Evolutionary conservation across 2,888 invertebrate genomes (phyloP).

Genomic region (Prionchulus punctatus): DNA sequence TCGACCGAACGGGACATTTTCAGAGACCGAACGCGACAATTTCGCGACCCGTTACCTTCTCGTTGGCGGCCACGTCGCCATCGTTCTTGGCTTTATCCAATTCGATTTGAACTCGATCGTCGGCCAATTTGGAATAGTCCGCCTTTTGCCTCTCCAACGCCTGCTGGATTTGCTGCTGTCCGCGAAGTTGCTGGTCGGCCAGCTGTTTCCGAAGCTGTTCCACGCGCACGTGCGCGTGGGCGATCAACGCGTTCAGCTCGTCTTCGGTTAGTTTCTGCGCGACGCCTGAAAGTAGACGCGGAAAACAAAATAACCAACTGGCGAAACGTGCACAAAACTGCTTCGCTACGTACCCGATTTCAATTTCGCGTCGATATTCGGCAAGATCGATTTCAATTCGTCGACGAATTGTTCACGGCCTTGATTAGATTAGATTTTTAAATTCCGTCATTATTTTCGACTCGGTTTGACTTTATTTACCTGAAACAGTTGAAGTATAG

Average conservation of each 20-base stretch:
- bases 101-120: slow-evolving; percentile 48
- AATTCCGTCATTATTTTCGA: slow-evolving; percentile 53
- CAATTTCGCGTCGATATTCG: slow-evolving; percentile 51
- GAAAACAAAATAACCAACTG: too few species aligned
- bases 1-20: too few species aligned
- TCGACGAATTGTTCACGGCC: slow-evolving; percentile 39
- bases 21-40: too few species aligned
- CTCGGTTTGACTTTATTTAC: slow-evolving; percentile 33
- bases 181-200: slow-evolving; percentile 49
- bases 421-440: slow-evolving; percentile 54
- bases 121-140: slow-evolving; percentile 43
- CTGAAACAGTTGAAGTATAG: slow-evolving; percentile 17
- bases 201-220: slow-evolving; percentile 59
- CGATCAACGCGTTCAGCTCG: slow-evolving; percentile 58
- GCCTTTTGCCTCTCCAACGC: slow-evolving; percentile 48
- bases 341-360: too few species aligned
- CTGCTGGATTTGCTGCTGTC: slow-evolving; percentile 46
- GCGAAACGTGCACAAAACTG: too few species aligned
- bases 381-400: slow-evolving; percentile 48
- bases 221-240: slow-evolving; percentile 59
- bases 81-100: too few species aligned
- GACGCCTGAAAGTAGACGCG: too few species aligned
- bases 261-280: slow-evolving; percentile 43
- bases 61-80: too few species aligned
- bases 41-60: too few species aligned